A percentile compares a stretch with the other conserved stretches of the same genome.
These are phyloP conservation scores for Camponotus pennsylvanicus DNA, from an alignment of 1,140 invertebrate genomes.

Conservation along the genomic window DNA sequence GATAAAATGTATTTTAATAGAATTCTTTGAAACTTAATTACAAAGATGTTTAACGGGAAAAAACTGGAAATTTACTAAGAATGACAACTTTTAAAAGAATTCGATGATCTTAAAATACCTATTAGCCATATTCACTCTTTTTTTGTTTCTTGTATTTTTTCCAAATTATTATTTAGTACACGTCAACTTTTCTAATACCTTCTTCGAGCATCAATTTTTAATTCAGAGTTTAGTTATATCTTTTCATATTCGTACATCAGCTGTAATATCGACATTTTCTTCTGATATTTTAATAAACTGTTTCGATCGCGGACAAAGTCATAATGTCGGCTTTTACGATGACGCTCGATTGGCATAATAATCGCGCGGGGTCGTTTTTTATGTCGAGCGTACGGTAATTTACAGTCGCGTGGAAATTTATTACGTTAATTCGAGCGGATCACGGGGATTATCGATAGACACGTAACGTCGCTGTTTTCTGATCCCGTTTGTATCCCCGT, in stretches of 20 bases:
- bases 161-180: background rate
- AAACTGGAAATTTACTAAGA: too few species aligned
- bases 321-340: conserved; percentile 59
- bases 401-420: conserved; percentile 60
- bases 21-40: too few species aligned
- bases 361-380: conserved; percentile 57
- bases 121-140: too few species aligned
- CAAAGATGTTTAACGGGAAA: too few species aligned
- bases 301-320: conserved; percentile 4
- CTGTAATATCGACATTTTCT: background rate
- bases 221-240: background rate
- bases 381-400: conserved; percentile 46
- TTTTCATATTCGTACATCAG: background rate
- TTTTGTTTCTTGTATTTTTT: background rate
- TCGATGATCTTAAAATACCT: too few species aligned
- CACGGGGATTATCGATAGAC: conserved; percentile 37
- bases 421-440: conserved; percentile 54
- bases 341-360: conserved; percentile 65
- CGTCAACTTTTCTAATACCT: too few species aligned
- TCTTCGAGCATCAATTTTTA: background rate
- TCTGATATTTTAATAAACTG: background rate
- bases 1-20: too few species aligned
- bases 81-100: too few species aligned
- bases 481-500: conserved; percentile 18
- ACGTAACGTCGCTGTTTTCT: conserved; percentile 45